These are phyloP conservation scores for Pseudococcus viburni DNA, from an alignment of 2,888 invertebrate species.

Conservation along the genomic window DNA sequence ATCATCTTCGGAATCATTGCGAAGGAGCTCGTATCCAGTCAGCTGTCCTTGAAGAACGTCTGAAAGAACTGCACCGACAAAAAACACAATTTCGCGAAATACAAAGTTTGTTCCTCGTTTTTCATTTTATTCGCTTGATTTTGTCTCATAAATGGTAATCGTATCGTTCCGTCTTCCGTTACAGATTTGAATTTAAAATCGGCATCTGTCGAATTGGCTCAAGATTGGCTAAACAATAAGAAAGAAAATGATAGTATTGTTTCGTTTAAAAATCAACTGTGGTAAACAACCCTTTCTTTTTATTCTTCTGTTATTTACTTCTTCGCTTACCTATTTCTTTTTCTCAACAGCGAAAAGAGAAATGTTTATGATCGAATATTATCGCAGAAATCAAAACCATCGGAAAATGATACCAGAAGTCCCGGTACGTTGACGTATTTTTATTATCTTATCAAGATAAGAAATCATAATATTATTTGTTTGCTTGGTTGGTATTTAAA, in stretches of 20 bases:
- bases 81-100: slow-evolving; percentile 36
- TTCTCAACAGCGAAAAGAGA: neutral
- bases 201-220: slow-evolving; percentile 26
- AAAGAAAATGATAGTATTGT: neutral
- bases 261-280: neutral
- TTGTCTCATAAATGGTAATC: neutral
- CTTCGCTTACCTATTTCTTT: neutral
- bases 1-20: slow-evolving; percentile 21
- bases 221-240: slow-evolving; percentile 15
- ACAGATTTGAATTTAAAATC: slow-evolving; percentile 27
- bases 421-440: neutral
- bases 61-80: slow-evolving; percentile 22
- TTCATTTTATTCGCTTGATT: neutral
- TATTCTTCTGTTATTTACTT: neutral
- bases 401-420: neutral
- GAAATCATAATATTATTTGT: neutral
- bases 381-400: neutral
- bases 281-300: neutral
- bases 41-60: slow-evolving; percentile 6
- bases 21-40: slow-evolving; percentile 36
- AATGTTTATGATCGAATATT: neutral
- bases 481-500: neutral
- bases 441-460: neutral
- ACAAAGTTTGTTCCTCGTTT: neutral
- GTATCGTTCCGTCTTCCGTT: neutral